Conservation (phyloP, 2,113 vertebrate species). For the Hepsetus odoe region DNA sequence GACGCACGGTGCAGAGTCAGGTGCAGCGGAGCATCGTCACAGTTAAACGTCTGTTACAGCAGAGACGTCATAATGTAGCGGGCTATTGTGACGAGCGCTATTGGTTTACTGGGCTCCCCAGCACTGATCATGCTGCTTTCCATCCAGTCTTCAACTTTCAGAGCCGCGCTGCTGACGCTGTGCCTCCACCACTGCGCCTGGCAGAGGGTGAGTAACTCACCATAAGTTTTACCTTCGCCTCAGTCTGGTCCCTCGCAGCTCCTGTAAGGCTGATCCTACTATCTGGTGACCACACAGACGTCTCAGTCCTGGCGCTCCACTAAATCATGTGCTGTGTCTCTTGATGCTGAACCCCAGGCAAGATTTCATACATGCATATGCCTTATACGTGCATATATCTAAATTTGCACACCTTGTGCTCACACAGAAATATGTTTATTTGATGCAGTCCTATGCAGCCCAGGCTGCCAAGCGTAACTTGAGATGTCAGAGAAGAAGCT, state of each 20-base stretch:
- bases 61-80: background rate
- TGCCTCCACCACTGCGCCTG: constrained; percentile 38
- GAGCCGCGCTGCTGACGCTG: constrained; percentile 30
- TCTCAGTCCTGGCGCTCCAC: no score
- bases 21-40: background rate
- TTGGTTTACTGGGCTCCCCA: background rate
- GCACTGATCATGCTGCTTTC: constrained; percentile 40
- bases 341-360: no score
- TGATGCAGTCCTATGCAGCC: no score
- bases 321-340: no score
- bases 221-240: background rate
- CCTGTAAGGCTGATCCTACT: background rate
- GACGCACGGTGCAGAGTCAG: background rate
- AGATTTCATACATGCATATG: no score
- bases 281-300: background rate
- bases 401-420: no score
- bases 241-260: background rate
- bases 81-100: background rate
- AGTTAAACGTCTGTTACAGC: background rate
- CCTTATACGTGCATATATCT: no score
- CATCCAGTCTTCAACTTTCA: constrained; percentile 29
- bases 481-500: no score
- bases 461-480: no score
- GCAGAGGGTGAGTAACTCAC: constrained; percentile 41
- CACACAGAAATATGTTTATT: no score